Evolutionary conservation across 2,797 vertebrate species (phyloP).

Genomic region (Leontopithecus rosalia): DNA sequence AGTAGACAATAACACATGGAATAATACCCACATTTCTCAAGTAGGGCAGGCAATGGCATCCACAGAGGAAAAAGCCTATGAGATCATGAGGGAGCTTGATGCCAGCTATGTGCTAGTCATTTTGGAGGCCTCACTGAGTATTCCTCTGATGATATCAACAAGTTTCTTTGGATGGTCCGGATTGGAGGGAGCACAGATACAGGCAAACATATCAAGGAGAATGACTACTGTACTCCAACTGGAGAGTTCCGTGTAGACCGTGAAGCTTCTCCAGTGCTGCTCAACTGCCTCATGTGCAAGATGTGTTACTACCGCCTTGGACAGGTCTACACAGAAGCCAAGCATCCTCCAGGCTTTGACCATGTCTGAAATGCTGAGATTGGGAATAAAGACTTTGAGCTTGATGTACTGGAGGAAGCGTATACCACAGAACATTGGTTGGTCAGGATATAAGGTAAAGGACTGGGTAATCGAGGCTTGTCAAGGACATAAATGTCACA

Average conservation of each 20-base stretch:
- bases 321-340: no score
- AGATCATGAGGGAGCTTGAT: slow-evolving; percentile 99
- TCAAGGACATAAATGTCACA: slow-evolving; percentile 92
- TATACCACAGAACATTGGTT: slow-evolving; percentile 99
- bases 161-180: no score
- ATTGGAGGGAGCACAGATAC: no score
- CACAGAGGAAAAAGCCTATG: slow-evolving; percentile 97
- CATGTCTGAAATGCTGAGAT: slow-evolving; percentile 98
- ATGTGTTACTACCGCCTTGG: no score
- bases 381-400: slow-evolving; percentile 99
- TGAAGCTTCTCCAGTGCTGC: no score
- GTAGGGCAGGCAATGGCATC: slow-evolving; percentile 99
- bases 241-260: no score
- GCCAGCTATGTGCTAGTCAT: slow-evolving; percentile 98
- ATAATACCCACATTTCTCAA: slow-evolving; percentile 98
- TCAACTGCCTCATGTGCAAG: no score
- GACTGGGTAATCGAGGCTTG: slow-evolving; percentile 98
- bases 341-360: no score
- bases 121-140: slow-evolving; percentile 98
- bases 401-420: slow-evolving; percentile 98
- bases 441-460: slow-evolving; percentile 99
- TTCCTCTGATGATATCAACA: slow-evolving; percentile 96
- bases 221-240: no score
- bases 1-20: slow-evolving; percentile 99
- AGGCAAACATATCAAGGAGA: no score